Base-by-base conservation (phyloP, 2,113 vertebrate species). In the Acrocephalus arundinaceus region DNA sequence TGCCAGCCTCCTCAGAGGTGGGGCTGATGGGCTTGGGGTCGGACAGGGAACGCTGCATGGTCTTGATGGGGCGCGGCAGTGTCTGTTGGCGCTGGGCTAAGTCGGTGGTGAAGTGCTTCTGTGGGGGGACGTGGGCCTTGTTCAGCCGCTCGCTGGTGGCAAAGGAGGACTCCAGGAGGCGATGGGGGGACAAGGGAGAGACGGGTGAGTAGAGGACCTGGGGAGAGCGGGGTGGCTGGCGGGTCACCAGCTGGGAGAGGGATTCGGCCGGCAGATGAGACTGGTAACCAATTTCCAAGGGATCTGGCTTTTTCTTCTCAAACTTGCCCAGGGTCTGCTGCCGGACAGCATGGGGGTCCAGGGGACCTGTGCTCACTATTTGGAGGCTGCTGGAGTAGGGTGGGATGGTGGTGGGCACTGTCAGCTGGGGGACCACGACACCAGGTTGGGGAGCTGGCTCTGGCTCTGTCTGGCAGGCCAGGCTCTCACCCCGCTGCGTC, bases 11-110 rank as follows among this genome's bases (percentile, higher is more conserved):
- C 76, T 99, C 99, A 17, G 98, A 99, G 3, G 99, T 99, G 86
- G 99, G 99, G 97, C 99, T 99, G 96, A 99, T 98, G 96, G 99
- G 99, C 93, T 99, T 99, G 72, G 99, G 99, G 96, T 99, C 99
- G 0, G 99, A 99, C 98, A 99, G 98, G 77, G 99, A 99, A 76
- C 99, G 98, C 95, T 99, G 99, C 95, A 99, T 98, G 97, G 98
- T 99, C 98, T 99, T 99, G 96, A 99, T 98, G 87, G 99, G 99
- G 82, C 99, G 98, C 16, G 99, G 99, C 94, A 99, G 95, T 3
- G 98, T 98, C 97, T 99, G 99, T 96, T 99, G 99, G 89, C 98
- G 99, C 86, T 99, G 98, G 43, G 98, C 96, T 12, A 98, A 98
- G 96, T 99, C 99, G 1, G 98, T 87, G 24, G 98, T 98, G 92